Evolutionary conservation across 2,797 vertebrate genomes (phyloP).

Genomic region (Cuculus canorus): DNA sequence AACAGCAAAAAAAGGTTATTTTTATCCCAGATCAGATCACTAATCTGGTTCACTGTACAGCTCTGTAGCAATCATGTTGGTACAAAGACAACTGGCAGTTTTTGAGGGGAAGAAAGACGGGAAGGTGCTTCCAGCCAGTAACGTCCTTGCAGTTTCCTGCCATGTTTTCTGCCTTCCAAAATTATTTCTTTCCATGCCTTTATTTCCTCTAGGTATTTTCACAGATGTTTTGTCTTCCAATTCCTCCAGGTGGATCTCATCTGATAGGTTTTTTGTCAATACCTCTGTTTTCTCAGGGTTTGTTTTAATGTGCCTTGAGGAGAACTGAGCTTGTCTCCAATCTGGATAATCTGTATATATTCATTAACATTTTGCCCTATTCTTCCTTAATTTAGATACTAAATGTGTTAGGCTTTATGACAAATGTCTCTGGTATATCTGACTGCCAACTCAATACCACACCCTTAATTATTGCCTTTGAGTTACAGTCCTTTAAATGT

Average conservation of each 20-base stretch:
- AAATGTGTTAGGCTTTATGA: background rate
- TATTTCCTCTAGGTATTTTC: conserved; percentile 25
- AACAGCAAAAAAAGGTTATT: background rate
- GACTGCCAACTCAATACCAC: background rate
- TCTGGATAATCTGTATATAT: background rate
- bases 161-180: background rate
- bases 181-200: background rate
- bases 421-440: background rate
- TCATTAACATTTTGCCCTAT: background rate
- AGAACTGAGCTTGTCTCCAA: fast-evolving
- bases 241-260: background rate
- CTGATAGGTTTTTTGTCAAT: background rate
- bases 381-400: background rate
- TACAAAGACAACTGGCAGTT: background rate
- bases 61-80: background rate
- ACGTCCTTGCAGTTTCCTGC: background rate
- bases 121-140: background rate
- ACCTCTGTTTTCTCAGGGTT: background rate
- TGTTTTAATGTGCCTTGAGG: background rate
- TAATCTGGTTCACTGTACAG: background rate
- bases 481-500: background rate
- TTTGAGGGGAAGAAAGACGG: background rate
- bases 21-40: background rate
- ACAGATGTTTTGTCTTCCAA: background rate
- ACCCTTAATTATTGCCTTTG: background rate